Conservation (phyloP, 2,888 invertebrate genomes). For the Loripinus fragilis region DNA sequence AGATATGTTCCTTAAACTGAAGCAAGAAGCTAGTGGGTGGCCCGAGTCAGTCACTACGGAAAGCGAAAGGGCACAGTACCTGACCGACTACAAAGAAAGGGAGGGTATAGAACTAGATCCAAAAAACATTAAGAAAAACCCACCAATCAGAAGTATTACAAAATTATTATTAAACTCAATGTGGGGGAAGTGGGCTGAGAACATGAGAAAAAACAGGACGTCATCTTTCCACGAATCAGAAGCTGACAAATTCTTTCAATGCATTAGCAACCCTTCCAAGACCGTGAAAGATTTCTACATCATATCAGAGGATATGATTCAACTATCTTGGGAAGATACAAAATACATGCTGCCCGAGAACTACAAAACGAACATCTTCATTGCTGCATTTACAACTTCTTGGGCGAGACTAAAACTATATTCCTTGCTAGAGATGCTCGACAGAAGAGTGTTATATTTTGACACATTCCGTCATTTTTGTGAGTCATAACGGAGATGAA, state of each 20-base stretch:
- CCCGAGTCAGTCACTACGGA: conserved; percentile 8
- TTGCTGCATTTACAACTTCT: conserved; percentile 81
- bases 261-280: conserved; percentile 2
- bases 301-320: conserved; percentile 21
- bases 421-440: conserved; percentile 74
- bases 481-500: not conserved
- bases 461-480: conserved; percentile 81
- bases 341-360: not conserved
- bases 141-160: conserved; percentile 10
- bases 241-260: conserved; percentile 27
- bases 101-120: conserved; percentile 23
- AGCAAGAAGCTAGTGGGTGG: conserved; percentile 11
- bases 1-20: conserved; percentile 27
- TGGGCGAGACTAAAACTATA: conserved; percentile 80
- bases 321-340: conserved; percentile 12
- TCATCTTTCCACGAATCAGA: conserved; percentile 28
- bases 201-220: not conserved
- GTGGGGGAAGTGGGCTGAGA: conserved; percentile 28
- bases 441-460: conserved; percentile 76
- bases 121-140: conserved; percentile 24
- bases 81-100: conserved; percentile 9
- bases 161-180: conserved; percentile 28
- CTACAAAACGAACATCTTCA: conserved; percentile 48
- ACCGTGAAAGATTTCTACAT: conserved; percentile 32
- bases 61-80: conserved; percentile 19